phyloP scores from a whole-genome alignment of 1,140 invertebrate genomes.

The Papilio dardanus region DNA sequence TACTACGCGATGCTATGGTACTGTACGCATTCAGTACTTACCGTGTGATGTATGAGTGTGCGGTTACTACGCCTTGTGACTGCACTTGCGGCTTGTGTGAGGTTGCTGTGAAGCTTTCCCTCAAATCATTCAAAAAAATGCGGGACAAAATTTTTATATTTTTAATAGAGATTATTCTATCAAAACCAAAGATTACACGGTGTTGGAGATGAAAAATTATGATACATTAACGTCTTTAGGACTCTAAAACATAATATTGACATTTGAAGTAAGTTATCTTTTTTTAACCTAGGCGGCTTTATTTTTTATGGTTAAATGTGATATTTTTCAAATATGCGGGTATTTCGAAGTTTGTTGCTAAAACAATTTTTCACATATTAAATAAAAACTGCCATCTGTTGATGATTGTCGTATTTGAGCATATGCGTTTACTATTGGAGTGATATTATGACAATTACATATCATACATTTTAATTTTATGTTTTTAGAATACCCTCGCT shows the following conservation, averaged over 20 bases:
- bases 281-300: neutral
- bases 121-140: neutral
- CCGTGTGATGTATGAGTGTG: neutral
- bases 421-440: neutral
- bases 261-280: neutral
- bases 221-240: neutral
- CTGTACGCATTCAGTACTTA: neutral
- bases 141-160: neutral
- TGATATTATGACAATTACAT: neutral
- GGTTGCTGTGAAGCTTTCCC: constrained; percentile 7
- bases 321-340: neutral
- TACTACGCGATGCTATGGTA: neutral
- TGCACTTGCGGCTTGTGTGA: neutral
- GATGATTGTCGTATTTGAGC: neutral
- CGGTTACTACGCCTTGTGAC: neutral
- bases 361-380: neutral
- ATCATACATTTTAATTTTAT: neutral
- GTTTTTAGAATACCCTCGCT: neutral
- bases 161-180: constrained; percentile 7
- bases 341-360: constrained; percentile 20
- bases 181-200: neutral
- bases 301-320: constrained; percentile 1
- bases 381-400: constrained; percentile 4
- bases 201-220: neutral
- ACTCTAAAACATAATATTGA: neutral